These are phyloP conservation scores for Bos indicus DNA, from an alignment of 2,113 vertebrate species.

Conservation along the genomic window DNA sequence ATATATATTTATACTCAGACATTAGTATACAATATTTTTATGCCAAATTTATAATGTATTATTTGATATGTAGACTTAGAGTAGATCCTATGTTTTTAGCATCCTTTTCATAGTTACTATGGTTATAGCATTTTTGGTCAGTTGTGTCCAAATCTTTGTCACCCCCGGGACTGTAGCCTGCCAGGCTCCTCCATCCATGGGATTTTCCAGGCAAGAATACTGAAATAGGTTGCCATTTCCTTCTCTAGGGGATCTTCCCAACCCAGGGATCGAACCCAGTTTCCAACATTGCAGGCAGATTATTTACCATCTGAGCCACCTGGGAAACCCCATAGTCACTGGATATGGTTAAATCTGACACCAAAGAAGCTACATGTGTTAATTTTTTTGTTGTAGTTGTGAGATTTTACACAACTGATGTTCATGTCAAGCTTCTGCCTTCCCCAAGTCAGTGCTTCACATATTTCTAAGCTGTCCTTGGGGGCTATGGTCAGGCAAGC, in stretches of 20 bases:
- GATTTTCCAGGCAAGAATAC: background rate
- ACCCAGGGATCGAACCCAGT: background rate
- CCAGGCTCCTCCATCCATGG: background rate
- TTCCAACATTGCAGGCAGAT: background rate
- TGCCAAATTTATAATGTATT: background rate
- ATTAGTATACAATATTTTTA: background rate
- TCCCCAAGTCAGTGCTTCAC: background rate
- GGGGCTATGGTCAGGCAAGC: background rate
- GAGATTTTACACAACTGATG: background rate
- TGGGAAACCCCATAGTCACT: background rate
- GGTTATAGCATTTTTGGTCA: background rate
- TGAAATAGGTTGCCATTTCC: background rate
- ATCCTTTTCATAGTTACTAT: slow-evolving; percentile 13
- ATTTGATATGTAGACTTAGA: background rate
- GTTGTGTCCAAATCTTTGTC: background rate
- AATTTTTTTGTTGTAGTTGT: slow-evolving; percentile 1
- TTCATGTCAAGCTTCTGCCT: background rate
- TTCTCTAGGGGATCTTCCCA: background rate
- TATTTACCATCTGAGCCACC: background rate
- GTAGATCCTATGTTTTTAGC: background rate
- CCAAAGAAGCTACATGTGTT: background rate
- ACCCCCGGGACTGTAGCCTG: background rate
- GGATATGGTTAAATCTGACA: slow-evolving; percentile 52
- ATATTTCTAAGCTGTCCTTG: slow-evolving; percentile 39
- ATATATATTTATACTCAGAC: background rate